These are phyloP conservation scores for Cydia strobilella DNA, from an alignment of 1,140 invertebrate genomes.

Conservation along the genomic window DNA sequence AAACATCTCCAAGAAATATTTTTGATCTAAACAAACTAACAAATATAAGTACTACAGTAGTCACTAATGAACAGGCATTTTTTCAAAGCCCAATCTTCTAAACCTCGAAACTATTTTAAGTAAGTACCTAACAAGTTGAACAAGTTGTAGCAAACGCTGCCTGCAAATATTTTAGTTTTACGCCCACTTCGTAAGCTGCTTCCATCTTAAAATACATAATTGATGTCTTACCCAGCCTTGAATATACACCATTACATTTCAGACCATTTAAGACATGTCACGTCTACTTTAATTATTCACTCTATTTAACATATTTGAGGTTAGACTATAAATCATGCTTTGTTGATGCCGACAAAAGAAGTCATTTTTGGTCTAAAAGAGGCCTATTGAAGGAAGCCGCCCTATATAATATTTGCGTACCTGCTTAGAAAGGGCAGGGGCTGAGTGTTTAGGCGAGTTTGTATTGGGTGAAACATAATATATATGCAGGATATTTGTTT, in stretches of 20 bases:
- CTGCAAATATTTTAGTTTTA: too few species aligned
- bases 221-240: neutral
- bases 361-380: slow-evolving; percentile 66
- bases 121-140: too few species aligned
- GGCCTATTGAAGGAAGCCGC: slow-evolving; percentile 47
- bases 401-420: slow-evolving; percentile 33
- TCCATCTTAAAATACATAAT: neutral
- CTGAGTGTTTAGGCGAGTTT: neutral
- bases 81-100: too few species aligned
- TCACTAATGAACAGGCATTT: too few species aligned
- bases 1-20: too few species aligned
- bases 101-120: too few species aligned
- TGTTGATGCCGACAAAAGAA: slow-evolving; percentile 68
- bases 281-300: slow-evolving; percentile 21
- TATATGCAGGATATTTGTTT: neutral
- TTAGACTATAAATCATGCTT: slow-evolving; percentile 69
- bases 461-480: neutral
- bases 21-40: too few species aligned
- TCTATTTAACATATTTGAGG: slow-evolving; percentile 39
- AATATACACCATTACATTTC: neutral
- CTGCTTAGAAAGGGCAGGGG: slow-evolving; percentile 21
- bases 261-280: slow-evolving; percentile 25
- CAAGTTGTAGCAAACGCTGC: neutral
- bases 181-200: too few species aligned
- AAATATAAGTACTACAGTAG: too few species aligned